phyloP scores from a whole-genome alignment of 2,113 vertebrate species.

The Tympanuchus pallidicinctus region DNA sequence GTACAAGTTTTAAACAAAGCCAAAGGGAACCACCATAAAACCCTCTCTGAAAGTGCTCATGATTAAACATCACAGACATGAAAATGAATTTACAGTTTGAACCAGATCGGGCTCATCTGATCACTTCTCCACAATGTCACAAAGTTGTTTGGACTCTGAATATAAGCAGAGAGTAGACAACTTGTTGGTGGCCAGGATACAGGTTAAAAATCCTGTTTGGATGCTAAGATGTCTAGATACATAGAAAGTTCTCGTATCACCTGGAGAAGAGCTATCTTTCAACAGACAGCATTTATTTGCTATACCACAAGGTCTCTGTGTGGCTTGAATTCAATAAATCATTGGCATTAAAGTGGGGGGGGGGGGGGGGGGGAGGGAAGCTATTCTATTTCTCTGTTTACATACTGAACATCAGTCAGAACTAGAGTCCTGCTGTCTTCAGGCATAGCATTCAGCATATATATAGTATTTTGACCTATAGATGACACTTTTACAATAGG shows the following conservation, averaged over 20 bases:
- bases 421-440: neutral
- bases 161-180: neutral
- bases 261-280: neutral
- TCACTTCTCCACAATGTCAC: neutral
- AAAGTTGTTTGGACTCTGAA: neutral
- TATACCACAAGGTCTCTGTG: neutral
- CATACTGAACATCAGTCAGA: neutral
- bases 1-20: neutral
- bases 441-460: neutral
- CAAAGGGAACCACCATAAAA: neutral
- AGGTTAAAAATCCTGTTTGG: neutral
- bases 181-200: neutral
- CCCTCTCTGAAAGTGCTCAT: neutral
- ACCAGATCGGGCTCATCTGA: neutral
- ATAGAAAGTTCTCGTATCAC: neutral
- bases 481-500: neutral
- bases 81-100: neutral
- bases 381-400: neutral
- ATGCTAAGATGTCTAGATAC: neutral
- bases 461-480: neutral
- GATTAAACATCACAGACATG: neutral
- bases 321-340: neutral
- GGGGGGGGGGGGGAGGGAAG: too few relatives aligned
- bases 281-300: neutral
- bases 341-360: neutral